A percentile compares a stretch with the other conserved stretches of the same genome.
Conservation (phyloP, 2,797 vertebrate genomes). For the Manis javanica region DNA sequence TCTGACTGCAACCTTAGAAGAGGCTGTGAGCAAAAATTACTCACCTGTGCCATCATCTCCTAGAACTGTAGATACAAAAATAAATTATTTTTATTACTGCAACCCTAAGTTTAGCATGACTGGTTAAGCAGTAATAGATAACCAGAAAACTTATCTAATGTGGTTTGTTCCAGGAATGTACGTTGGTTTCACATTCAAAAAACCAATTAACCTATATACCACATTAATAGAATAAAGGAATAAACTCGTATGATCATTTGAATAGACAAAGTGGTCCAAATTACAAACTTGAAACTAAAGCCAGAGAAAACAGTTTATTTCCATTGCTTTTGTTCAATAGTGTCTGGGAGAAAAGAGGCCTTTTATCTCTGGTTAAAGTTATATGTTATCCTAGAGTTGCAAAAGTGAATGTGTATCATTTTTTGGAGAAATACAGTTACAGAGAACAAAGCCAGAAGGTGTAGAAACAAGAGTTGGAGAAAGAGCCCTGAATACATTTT, state of each 20-base stretch:
- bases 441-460: not conserved
- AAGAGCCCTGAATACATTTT: not conserved
- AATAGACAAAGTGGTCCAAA: not conserved
- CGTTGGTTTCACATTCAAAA: not conserved
- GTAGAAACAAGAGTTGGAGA: not conserved
- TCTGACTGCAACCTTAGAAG: not conserved
- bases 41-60: not conserved
- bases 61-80: not conserved
- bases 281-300: not conserved
- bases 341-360: not conserved
- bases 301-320: not conserved
- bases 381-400: not conserved
- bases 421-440: not conserved
- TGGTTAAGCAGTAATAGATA: not conserved
- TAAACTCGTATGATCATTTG: not conserved
- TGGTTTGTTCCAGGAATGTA: not conserved
- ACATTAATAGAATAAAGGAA: not conserved
- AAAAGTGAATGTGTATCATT: not conserved
- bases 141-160: not conserved
- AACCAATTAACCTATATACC: not conserved
- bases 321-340: no score
- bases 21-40: not conserved
- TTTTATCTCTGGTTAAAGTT: not conserved
- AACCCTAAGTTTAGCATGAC: not conserved
- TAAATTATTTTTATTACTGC: not conserved